Conservation (phyloP, 2,888 invertebrate genomes). For the Osmoderma eremita region DNA sequence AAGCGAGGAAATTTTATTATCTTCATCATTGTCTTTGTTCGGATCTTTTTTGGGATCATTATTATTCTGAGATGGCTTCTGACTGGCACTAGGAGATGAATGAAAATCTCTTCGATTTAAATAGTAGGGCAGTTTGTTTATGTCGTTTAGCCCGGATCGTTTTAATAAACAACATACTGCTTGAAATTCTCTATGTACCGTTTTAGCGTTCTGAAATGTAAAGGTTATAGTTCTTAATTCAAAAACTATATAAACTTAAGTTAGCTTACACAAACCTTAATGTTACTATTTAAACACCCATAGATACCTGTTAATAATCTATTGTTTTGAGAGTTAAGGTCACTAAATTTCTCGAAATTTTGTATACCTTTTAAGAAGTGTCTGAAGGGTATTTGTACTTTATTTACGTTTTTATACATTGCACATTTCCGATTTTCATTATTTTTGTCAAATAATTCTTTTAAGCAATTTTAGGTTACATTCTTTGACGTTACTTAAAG, state of each 20-base stretch:
- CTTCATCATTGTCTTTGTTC: slow-evolving; percentile 70
- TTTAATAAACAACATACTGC: slow-evolving; percentile 67
- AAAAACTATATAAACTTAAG: background rate
- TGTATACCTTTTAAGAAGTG: slow-evolving; percentile 42
- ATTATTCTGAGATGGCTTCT: slow-evolving; percentile 41
- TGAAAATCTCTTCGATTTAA: slow-evolving; percentile 53
- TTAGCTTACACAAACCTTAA: slow-evolving; percentile 25
- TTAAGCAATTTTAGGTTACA: slow-evolving; percentile 36
- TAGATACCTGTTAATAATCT: slow-evolving; percentile 22
- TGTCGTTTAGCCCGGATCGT: slow-evolving; percentile 65
- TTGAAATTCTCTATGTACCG: slow-evolving; percentile 66
- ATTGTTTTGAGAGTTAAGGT: slow-evolving; percentile 32
- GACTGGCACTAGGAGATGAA: slow-evolving; percentile 49
- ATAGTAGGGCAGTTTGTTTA: slow-evolving; percentile 56
- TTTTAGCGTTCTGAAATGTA: slow-evolving; percentile 19
- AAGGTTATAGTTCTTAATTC: slow-evolving; percentile 3
- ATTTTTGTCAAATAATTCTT: slow-evolving; percentile 36
- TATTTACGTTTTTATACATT: slow-evolving; percentile 43
- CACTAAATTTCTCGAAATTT: slow-evolving; percentile 43
- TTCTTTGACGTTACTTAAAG: slow-evolving; percentile 7
- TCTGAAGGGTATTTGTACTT: slow-evolving; percentile 40
- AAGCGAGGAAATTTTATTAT: slow-evolving; percentile 76
- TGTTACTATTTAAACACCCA: slow-evolving; percentile 32
- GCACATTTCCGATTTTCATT: slow-evolving; percentile 34
- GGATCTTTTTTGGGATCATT: slow-evolving; percentile 56